Percentiles rank a stretch among this genome's conserved stretches.
Conservation (phyloP, 2,888 invertebrate species). For the Euzophera pinguis region DNA sequence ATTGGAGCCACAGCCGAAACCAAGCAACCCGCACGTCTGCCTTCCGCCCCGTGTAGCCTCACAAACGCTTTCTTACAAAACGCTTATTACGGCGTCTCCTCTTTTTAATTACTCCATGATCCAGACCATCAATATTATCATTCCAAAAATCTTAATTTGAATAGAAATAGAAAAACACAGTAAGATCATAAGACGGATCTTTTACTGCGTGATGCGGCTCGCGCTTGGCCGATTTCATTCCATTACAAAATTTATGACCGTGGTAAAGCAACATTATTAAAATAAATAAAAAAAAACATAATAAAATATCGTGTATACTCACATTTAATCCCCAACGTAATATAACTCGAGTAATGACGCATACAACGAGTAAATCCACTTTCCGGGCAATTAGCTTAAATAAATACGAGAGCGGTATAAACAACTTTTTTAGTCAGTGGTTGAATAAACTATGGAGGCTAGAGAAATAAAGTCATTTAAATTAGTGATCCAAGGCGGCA, state of each 20-base stretch:
- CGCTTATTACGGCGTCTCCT: no score
- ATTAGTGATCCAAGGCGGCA: no score
- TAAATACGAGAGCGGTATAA: constrained; percentile 10
- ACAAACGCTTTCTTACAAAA: no score
- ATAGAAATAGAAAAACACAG: no score
- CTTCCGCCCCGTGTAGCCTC: no score
- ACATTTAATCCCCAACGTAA: constrained; percentile 7
- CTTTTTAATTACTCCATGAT: no score
- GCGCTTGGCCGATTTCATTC: not conserved
- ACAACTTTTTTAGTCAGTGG: constrained; percentile 12
- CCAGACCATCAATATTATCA: no score
- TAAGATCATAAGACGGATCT: no score
- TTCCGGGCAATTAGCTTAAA: constrained; percentile 12
- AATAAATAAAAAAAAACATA: not conserved
- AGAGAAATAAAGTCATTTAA: not conserved
- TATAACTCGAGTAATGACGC: constrained; percentile 10
- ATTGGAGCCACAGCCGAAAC: no score
- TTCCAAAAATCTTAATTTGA: no score
- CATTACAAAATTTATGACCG: not conserved
- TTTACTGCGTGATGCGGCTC: no score
- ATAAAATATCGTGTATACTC: not conserved
- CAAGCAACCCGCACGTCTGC: no score
- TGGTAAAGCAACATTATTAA: not conserved
- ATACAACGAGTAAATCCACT: constrained; percentile 10
- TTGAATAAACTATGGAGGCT: not conserved